Base-by-base conservation (phyloP, 2,888 invertebrate species). In the Clostera curtula region DNA sequence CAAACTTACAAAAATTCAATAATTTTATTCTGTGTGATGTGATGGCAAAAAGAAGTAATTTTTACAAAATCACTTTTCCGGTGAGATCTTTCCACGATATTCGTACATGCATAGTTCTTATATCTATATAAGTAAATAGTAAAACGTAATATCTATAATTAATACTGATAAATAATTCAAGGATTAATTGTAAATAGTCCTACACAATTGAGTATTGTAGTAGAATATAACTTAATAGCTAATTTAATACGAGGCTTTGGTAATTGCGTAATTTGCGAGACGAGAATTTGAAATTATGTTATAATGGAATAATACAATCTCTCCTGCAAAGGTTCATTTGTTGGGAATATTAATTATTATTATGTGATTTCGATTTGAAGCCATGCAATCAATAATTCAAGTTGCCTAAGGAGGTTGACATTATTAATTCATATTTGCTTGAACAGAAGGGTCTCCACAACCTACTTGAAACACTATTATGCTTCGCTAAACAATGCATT, bases 231-330 rank as follows among this genome's bases (percentile, higher is more conserved):
- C 32, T 20, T n/a, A n/a, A n/a, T n/a, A n/a, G n/a, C n/a, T n/a
- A n/a, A n/a, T n/a, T n/a, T n/a, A n/a, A 27, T 44, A 33, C 40
- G 48, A 43, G 40, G 46, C 66, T 65, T 65, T 65, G 65, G 65
- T 56, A 55, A 49, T 53, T 43, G 43, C 47, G 31, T 36, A 17
- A 33, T 35, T 21, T 22, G 22, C 14, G 26, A 42, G 29, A 12
- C 13, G 16, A 23, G 17, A 15, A 27, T 18, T 20, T 20, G 18
- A 24, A 21, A 25, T 3, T 3, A 12, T n/a, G n/a, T n/a, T n/a
- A n/a, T n/a, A n/a, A n/a, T n/a, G n/a, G n/a, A n/a, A n/a, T n/a
- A n/a, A n/a, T n/a, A n/a, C n/a, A n/a, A n/a, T n/a, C n/a, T n/a
- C n/a, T n/a, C n/a, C n/a, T n/a, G n/a, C n/a, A n/a, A n/a, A n/a